These are phyloP conservation scores for Apaloderma vittatum DNA, from an alignment of 2,113 vertebrate species.

Conservation along the genomic window DNA sequence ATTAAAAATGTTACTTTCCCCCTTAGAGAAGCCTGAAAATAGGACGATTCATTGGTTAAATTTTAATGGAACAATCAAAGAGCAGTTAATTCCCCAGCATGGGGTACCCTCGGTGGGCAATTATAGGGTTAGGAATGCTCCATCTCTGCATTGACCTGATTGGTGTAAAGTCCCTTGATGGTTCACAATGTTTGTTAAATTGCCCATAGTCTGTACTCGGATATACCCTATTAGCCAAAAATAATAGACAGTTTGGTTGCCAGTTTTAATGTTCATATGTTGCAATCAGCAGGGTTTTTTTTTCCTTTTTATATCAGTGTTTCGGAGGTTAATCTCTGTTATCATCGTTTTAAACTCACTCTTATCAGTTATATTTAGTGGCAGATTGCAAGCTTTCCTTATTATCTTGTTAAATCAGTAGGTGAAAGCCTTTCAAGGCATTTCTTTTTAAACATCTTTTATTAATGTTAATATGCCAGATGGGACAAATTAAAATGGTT, in stretches of 20 bases:
- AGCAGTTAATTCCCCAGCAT: slow-evolving; percentile 65
- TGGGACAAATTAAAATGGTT: slow-evolving; percentile 86
- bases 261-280: slow-evolving; percentile 65
- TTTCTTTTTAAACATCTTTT: slow-evolving; percentile 84
- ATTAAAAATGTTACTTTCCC: slow-evolving; percentile 66
- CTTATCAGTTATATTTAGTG: slow-evolving; percentile 80
- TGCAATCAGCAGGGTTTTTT: slow-evolving; percentile 71
- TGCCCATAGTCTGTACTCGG: neutral
- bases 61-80: slow-evolving; percentile 76
- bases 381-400: slow-evolving; percentile 84
- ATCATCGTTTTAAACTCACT: slow-evolving; percentile 71
- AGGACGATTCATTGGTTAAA: slow-evolving; percentile 64
- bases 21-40: slow-evolving; percentile 58
- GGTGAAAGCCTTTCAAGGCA: slow-evolving; percentile 84
- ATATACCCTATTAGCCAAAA: slow-evolving; percentile 68
- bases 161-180: slow-evolving; percentile 41
- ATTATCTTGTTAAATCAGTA: slow-evolving; percentile 87
- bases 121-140: slow-evolving; percentile 63
- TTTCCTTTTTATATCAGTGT: slow-evolving; percentile 61
- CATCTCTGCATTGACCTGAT: slow-evolving; percentile 59
- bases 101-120: slow-evolving; percentile 34
- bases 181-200: slow-evolving; percentile 53
- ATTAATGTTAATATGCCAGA: slow-evolving; percentile 88
- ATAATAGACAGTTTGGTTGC: slow-evolving; percentile 67
- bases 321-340: slow-evolving; percentile 77